phyloP scores from a whole-genome alignment of 2,888 invertebrate genomes.

The Zhuqinia jingwanae region DNA sequence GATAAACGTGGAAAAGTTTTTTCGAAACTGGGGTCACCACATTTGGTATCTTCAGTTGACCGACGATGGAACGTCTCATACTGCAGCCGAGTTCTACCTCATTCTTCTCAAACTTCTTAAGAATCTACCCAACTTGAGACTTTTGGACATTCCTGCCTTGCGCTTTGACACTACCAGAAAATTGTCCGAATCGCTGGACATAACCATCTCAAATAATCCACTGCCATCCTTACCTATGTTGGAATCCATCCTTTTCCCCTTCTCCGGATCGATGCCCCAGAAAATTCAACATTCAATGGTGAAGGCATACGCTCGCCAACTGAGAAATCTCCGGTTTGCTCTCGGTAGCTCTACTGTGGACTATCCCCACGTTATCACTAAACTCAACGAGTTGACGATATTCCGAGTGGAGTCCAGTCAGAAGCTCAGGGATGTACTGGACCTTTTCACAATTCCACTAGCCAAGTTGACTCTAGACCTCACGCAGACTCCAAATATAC shows the following conservation, averaged over 20 bases:
- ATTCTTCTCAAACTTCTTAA: not conserved
- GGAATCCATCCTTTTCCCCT: constrained; percentile 16
- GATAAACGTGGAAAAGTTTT: constrained; percentile 28
- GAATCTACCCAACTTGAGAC: not conserved
- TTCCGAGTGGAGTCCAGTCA: not conserved
- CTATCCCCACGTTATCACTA: constrained; percentile 11
- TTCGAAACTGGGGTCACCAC: not conserved
- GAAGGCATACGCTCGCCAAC: not conserved
- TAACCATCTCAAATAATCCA: not conserved
- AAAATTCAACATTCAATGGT: constrained; percentile 5
- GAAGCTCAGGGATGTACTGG: not conserved
- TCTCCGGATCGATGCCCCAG: not conserved
- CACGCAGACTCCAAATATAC: not conserved
- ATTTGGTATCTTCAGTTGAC: constrained; percentile 25
- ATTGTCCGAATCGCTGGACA: not conserved
- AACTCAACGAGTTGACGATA: not conserved
- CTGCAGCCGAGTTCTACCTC: not conserved
- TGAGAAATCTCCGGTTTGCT: not conserved
- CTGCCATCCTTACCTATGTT: not conserved
- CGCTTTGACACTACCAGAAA: not conserved
- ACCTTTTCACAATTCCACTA: constrained; percentile 21
- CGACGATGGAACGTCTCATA: not conserved
- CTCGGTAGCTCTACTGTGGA: not conserved
- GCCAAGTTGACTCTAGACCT: constrained; percentile 6
- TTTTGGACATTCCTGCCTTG: not conserved